phyloP scores from a whole-genome alignment of 2,113 vertebrate species.

The Zootoca vivipara region DNA sequence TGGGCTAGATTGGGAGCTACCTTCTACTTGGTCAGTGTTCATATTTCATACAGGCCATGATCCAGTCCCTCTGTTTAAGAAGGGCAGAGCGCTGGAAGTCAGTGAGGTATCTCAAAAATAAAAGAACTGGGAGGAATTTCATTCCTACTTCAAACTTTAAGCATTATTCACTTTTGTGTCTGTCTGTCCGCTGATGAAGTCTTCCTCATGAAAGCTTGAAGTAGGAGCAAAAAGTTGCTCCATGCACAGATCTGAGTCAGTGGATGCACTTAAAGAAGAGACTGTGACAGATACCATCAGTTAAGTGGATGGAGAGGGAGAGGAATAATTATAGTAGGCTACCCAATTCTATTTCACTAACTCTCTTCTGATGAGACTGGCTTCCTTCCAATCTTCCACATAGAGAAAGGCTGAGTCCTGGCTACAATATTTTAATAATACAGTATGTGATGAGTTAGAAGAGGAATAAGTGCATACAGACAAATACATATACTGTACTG shows the following conservation, averaged over 20 bases:
- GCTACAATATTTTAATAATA: background rate
- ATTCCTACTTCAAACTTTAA: background rate
- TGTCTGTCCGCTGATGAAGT: background rate
- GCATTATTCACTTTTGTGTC: background rate
- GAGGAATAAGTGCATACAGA: background rate
- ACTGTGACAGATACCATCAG: background rate
- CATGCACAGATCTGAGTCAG: no score
- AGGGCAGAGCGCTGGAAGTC: background rate
- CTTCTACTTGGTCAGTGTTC: no score
- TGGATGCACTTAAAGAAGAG: background rate
- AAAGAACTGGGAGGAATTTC: background rate
- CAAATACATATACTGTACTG: background rate
- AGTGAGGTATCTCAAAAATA: background rate
- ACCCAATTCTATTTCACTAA: no score
- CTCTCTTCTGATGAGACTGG: no score
- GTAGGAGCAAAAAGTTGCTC: background rate
- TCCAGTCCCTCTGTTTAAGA: background rate
- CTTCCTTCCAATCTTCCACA: background rate
- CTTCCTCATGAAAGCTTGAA: background rate
- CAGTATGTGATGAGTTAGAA: no score
- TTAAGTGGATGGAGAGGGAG: no score
- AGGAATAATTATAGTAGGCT: no score
- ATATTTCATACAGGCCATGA: background rate
- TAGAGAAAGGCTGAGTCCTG: background rate
- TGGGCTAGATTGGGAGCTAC: no score